Conservation (phyloP, 2,797 vertebrate species). For the Melanotaenia nigrans region DNA sequence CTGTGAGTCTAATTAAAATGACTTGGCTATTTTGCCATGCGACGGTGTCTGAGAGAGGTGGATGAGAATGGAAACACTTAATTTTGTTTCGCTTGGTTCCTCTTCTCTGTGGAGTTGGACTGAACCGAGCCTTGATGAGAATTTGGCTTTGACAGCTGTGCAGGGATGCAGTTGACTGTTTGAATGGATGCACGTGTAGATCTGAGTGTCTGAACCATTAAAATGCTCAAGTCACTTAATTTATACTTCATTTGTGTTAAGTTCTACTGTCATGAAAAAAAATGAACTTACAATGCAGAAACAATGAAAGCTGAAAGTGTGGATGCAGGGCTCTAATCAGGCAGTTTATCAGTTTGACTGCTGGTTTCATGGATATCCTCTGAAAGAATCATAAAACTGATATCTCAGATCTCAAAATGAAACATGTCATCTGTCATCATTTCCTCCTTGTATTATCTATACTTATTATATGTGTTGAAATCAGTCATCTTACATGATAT, state of each 20-base stretch:
- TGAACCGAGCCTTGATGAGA: slow-evolving; percentile 59
- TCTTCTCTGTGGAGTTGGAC: slow-evolving; percentile 63
- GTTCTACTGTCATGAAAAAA: slow-evolving; percentile 59
- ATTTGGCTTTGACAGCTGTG: slow-evolving; percentile 61
- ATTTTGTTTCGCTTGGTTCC: slow-evolving; percentile 62
- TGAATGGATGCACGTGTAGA: slow-evolving; percentile 8
- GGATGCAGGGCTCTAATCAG: slow-evolving; percentile 41
- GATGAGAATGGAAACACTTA: slow-evolving; percentile 70
- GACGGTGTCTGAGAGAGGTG: slow-evolving; percentile 59
- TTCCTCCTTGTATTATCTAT: slow-evolving; percentile 51
- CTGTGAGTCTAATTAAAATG: slow-evolving; percentile 76
- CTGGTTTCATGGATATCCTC: slow-evolving; percentile 64
- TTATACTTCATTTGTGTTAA: slow-evolving; percentile 64
- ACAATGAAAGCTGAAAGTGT: slow-evolving; percentile 55
- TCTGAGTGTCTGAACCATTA: slow-evolving; percentile 22
- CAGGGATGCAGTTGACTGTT: slow-evolving; percentile 35
- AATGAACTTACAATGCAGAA: slow-evolving; percentile 45
- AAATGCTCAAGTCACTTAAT: slow-evolving; percentile 52
- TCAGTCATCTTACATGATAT: slow-evolving; percentile 36
- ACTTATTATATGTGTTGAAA: slow-evolving; percentile 53
- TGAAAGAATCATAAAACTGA: slow-evolving; percentile 45
- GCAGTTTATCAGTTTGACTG: slow-evolving; percentile 62
- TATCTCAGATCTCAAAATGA: slow-evolving; percentile 48
- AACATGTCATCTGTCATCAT: slow-evolving; percentile 46
- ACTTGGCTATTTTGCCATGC: slow-evolving; percentile 70